Base-by-base conservation (phyloP, 2,113 vertebrate genomes). In the Paradoxurus hermaphroditus region DNA sequence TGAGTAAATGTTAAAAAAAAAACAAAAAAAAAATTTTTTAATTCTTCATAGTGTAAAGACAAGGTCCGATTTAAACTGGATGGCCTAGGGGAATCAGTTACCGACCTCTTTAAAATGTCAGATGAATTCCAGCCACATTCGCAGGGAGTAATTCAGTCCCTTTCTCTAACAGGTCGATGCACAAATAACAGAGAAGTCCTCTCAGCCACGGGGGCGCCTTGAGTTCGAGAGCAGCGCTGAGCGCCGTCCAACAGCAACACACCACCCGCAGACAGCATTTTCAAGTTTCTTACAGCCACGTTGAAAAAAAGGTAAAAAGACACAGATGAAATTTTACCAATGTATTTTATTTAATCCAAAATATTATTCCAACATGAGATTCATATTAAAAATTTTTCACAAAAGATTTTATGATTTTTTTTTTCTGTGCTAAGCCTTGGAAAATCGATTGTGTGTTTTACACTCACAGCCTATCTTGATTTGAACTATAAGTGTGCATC, bases 241-340 rank as follows among this genome's bases (percentile, higher is more conserved):
- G 16, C 0, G 0, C 6, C 12, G n/a, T 46, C 36, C 5, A 16
- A 18, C 1, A 63, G 53, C 62, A 88, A 53, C 27, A 9, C 0
- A 21, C 31, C 44, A 72, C 12, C 12, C 46, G 73, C 10, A 10
- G 4, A 19, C 31, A 4, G 15, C 7, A 36, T 25, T 34, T 46
- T 34, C 36, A 34, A 59, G 44, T 91, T 79, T 91, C 82, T 93
- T 78, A 25, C 19, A 56, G 83, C 27, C 72, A 78, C 29, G 10
- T 88, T 7, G 1, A 44, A 34, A 53, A 82, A 77, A 79, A 62
- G 41, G 5, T 18, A 44, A 82, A 44, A 44, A 41, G 31, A 83
- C 62, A 89, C 7, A 36, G 34, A 53, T 7, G 5, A 67, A 79
- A 72, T 49, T 56, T 44, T 63, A 63, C 9, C n/a, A 10, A 31